phyloP scores from a whole-genome alignment of 2,797 vertebrate species.

The Spea hammondii region DNA sequence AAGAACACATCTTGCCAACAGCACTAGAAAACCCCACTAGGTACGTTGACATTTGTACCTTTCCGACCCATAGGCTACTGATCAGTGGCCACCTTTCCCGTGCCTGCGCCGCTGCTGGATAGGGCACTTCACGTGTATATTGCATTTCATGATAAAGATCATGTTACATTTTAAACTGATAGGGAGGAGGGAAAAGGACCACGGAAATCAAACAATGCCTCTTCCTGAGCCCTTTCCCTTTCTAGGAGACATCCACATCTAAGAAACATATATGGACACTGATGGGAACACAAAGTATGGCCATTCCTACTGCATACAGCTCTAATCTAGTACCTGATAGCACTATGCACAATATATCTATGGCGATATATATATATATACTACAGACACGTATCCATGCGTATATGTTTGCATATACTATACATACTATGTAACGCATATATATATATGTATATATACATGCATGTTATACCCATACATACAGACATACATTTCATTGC shows the following conservation, averaged over 20 bases:
- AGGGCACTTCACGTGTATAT: slow-evolving; percentile 37
- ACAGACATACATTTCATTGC: neutral
- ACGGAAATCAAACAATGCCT: slow-evolving; percentile 45
- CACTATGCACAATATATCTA: neutral
- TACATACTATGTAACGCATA: slow-evolving; percentile 13
- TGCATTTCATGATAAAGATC: slow-evolving; percentile 44
- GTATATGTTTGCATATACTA: slow-evolving; percentile 5
- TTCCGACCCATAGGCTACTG: neutral
- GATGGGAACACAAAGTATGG: slow-evolving; percentile 2
- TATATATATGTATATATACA: neutral
- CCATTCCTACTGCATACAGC: slow-evolving; percentile 13
- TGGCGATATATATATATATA: neutral
- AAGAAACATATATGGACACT: slow-evolving; percentile 27
- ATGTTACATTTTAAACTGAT: slow-evolving; percentile 42
- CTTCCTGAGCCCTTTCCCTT: slow-evolving; percentile 42
- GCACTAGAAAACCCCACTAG: slow-evolving; percentile 22
- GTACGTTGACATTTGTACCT: slow-evolving; percentile 26
- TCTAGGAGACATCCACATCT: slow-evolving; percentile 29
- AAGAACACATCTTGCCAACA: slow-evolving; percentile 51
- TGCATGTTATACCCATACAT: neutral
- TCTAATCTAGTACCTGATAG: slow-evolving; percentile 4
- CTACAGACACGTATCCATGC: neutral
- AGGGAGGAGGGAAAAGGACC: slow-evolving; percentile 40
- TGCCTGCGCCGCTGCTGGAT: slow-evolving; percentile 2
- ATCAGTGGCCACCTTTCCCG: slow-evolving; percentile 34